phyloP scores from a whole-genome alignment of 2,113 vertebrate genomes.

The Uropsilus gracilis region DNA sequence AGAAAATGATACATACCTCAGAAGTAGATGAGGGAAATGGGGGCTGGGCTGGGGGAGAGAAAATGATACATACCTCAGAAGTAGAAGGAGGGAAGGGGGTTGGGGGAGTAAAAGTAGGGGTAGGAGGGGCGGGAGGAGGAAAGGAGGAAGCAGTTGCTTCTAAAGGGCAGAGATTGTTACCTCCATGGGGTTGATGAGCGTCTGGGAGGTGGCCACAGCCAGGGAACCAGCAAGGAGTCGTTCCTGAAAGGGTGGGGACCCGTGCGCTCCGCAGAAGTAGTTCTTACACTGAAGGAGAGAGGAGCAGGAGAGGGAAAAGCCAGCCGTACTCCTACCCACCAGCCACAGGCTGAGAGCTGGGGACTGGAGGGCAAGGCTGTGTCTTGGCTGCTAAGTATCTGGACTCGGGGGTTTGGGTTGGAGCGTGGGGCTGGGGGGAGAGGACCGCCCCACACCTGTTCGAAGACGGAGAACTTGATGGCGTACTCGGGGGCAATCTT shows the following conservation, averaged over 20 bases:
- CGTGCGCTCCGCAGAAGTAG: slow-evolving; percentile 83
- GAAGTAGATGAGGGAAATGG: not conserved
- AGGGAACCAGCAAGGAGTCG: slow-evolving; percentile 89
- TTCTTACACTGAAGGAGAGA: slow-evolving; percentile 66
- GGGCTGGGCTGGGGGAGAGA: too few relatives aligned
- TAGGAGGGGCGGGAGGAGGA: not conserved
- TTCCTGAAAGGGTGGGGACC: slow-evolving; percentile 85
- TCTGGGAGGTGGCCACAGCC: slow-evolving; percentile 91
- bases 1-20: not conserved
- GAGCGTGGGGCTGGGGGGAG: not conserved
- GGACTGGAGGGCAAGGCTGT: not conserved
- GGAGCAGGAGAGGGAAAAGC: not conserved
- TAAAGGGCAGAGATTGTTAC: slow-evolving; percentile 66
- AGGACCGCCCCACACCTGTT: slow-evolving; percentile 84
- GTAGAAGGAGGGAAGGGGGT: not conserved
- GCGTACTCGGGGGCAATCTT: slow-evolving; percentile 93
- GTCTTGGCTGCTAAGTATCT: not conserved
- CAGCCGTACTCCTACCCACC: not conserved
- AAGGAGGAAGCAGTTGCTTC: not conserved
- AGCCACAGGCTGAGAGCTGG: not conserved
- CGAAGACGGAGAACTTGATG: slow-evolving; percentile 93
- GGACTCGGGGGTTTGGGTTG: not conserved
- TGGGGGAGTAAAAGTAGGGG: too few relatives aligned
- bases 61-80: not conserved
- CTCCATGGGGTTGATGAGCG: slow-evolving; percentile 92